phyloP scores from a whole-genome alignment of 2,113 vertebrate species.

The Calidris pygmaea region DNA sequence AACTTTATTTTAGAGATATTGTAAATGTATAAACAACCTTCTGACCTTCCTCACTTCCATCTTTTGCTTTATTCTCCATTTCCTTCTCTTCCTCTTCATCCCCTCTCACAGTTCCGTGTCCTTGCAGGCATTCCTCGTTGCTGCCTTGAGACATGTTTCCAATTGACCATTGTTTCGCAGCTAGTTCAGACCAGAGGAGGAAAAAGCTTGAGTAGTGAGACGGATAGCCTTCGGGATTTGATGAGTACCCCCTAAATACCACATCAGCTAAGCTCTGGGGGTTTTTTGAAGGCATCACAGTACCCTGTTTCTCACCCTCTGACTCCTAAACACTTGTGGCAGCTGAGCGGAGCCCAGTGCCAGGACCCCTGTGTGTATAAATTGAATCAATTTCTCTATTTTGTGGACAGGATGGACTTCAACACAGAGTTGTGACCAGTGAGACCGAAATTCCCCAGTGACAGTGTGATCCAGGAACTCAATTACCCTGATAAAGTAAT shows the following conservation, averaged over 20 bases:
- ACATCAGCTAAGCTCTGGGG: background rate
- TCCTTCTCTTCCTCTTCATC: slow-evolving; percentile 34
- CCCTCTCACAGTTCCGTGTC: background rate
- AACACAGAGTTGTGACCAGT: background rate
- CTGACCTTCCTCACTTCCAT: slow-evolving; percentile 52
- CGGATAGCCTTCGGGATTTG: background rate
- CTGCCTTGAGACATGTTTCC: background rate
- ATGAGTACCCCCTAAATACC: background rate
- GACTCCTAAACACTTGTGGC: background rate
- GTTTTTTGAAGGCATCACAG: background rate
- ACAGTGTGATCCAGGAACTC: background rate
- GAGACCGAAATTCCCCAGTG: background rate
- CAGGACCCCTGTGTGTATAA: background rate
- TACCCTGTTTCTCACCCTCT: background rate
- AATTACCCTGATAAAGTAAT: background rate
- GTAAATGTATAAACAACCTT: slow-evolving; percentile 9
- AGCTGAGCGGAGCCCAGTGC: background rate
- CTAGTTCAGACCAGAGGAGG: background rate
- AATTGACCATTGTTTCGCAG: background rate
- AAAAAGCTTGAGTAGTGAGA: background rate
- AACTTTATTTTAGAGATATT: slow-evolving; percentile 39
- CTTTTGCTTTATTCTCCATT: slow-evolving; percentile 30
- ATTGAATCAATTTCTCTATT: background rate
- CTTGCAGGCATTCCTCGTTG: background rate
- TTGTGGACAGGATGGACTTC: background rate